Conservation (phyloP, 2,888 invertebrate genomes). For the Osmoderma eremita region DNA sequence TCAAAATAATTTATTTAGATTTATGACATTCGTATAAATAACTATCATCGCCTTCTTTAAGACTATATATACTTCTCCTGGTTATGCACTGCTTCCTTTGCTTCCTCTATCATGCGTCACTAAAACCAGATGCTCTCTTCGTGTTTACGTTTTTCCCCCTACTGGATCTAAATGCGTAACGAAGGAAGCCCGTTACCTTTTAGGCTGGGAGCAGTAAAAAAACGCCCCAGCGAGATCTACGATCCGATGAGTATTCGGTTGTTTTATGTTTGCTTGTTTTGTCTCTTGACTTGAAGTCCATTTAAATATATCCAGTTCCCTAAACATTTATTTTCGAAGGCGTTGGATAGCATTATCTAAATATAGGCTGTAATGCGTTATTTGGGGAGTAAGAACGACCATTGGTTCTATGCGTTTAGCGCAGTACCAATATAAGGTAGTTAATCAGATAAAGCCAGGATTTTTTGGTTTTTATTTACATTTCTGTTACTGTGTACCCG, state of each 20-base stretch:
- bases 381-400: too few species aligned
- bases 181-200: constrained; percentile 35
- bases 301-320: constrained; percentile 34
- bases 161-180: constrained; percentile 40
- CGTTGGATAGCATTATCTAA: constrained; percentile 8
- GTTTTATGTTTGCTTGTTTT: constrained; percentile 37
- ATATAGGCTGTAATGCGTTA: constrained; percentile 4
- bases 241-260: constrained; percentile 22
- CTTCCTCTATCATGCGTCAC: constrained; percentile 3
- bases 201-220: constrained; percentile 11
- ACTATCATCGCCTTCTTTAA: not conserved
- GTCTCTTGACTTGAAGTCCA: constrained; percentile 33
- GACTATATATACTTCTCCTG: not conserved
- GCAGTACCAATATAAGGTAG: too few species aligned
- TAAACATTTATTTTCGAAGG: constrained; percentile 17
- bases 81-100: constrained; percentile 1
- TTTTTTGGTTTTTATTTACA: too few species aligned
- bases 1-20: not conserved
- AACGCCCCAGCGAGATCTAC: constrained; percentile 25
- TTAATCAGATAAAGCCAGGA: too few species aligned
- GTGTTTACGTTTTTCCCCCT: constrained; percentile 38
- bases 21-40: not conserved
- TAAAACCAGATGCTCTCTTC: constrained; percentile 40
- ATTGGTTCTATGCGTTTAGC: too few species aligned
- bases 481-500: too few species aligned